Percentiles rank a stretch among this genome's conserved stretches.
phyloP scores from a whole-genome alignment of 1,140 invertebrate genomes.

The Sarcophaga bullata region DNA sequence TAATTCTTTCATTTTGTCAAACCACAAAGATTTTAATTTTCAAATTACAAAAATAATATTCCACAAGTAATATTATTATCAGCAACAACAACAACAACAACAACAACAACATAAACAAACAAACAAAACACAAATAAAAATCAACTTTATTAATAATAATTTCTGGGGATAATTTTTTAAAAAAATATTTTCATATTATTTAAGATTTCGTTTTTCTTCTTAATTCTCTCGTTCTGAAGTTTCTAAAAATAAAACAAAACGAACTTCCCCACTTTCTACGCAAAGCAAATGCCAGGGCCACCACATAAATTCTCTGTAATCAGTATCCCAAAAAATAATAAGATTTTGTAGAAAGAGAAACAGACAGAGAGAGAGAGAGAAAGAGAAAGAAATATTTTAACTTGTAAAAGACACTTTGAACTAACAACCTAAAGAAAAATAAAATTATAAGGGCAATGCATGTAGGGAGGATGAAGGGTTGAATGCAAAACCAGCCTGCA shows the following conservation, averaged over 20 bases:
- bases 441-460: neutral
- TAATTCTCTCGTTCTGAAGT: neutral
- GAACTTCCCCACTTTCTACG: neutral
- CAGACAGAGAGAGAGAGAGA: neutral
- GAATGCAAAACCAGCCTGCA: neutral
- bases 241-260: neutral
- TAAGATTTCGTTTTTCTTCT: neutral
- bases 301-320: neutral
- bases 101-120: neutral
- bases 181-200: slow-evolving; percentile 12
- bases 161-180: neutral
- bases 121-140: neutral
- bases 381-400: neutral
- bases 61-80: neutral
- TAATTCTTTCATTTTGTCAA: too few species aligned
- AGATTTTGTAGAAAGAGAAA: neutral
- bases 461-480: neutral
- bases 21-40: too few species aligned
- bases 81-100: neutral
- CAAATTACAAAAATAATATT: too few species aligned
- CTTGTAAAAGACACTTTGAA: neutral
- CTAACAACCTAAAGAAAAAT: neutral
- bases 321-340: neutral
- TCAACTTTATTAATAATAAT: neutral
- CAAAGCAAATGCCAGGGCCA: neutral